These are phyloP conservation scores for Equus quagga DNA, from an alignment of 2,113 vertebrate species.

Conservation along the genomic window DNA sequence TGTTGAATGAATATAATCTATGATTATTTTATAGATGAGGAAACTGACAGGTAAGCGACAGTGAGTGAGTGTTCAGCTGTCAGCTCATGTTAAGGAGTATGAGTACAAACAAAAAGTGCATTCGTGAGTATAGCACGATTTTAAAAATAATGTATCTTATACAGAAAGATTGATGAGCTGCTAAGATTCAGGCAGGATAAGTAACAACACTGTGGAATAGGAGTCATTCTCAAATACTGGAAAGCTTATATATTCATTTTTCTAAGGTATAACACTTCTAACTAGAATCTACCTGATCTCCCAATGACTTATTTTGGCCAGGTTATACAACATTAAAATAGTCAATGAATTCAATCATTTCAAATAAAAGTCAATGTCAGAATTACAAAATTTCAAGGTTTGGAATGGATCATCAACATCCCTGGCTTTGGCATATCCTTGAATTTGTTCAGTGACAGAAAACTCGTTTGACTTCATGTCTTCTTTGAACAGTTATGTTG, in stretches of 20 bases:
- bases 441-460: constrained; percentile 45
- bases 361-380: constrained; percentile 37
- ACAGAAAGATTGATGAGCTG: constrained; percentile 17
- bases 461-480: constrained; percentile 18
- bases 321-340: constrained; percentile 32
- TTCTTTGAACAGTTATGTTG: constrained; percentile 24
- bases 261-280: neutral
- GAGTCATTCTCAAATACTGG: constrained; percentile 23
- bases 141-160: constrained; percentile 39
- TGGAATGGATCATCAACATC: constrained; percentile 36
- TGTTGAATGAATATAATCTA: constrained; percentile 6
- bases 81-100: constrained; percentile 29
- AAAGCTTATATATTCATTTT: constrained; percentile 23
- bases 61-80: neutral
- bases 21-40: constrained; percentile 7
- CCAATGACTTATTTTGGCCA: constrained; percentile 42
- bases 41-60: constrained; percentile 40
- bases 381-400: constrained; percentile 41
- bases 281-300: constrained; percentile 7
- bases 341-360: neutral
- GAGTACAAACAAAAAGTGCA: neutral
- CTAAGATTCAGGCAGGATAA: constrained; percentile 23
- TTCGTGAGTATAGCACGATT: neutral
- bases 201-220: neutral
- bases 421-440: neutral